Evolutionary conservation across 2,888 invertebrate genomes (phyloP).

Genomic region (Loripinus fragilis): DNA sequence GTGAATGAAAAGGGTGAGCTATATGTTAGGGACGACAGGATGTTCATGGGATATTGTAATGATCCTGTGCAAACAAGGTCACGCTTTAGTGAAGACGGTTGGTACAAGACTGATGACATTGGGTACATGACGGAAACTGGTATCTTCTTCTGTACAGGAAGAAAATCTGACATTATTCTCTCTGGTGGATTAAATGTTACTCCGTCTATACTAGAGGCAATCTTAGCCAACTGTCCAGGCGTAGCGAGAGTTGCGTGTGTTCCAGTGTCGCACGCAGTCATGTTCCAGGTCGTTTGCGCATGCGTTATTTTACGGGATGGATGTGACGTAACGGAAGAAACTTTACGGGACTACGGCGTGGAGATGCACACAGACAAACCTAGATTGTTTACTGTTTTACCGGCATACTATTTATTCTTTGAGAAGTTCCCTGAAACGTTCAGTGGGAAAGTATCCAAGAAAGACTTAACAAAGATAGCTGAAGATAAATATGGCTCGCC

Average conservation of each 20-base stretch:
- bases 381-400: conserved; percentile 26
- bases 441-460: conserved; percentile 26
- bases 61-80: conserved; percentile 19
- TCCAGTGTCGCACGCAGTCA: conserved; percentile 27
- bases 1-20: conserved; percentile 33
- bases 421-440: conserved; percentile 26
- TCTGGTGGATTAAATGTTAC: not conserved
- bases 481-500: not conserved
- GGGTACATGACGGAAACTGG: conserved; percentile 12
- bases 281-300: conserved; percentile 38
- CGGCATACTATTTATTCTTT: conserved; percentile 27
- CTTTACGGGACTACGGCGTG: not conserved
- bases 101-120: conserved; percentile 34
- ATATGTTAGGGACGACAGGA: not conserved
- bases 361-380: conserved; percentile 24
- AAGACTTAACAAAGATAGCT: conserved; percentile 20
- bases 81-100: conserved; percentile 11
- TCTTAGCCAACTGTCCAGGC: not conserved
- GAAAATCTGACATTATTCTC: not conserved
- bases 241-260: conserved; percentile 2
- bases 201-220: not conserved
- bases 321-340: conserved; percentile 20
- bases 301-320: conserved; percentile 30
- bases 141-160: not conserved
- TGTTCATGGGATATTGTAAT: conserved; percentile 33